Conservation (phyloP, 2,888 invertebrate species). For the Archips crataeganus region DNA sequence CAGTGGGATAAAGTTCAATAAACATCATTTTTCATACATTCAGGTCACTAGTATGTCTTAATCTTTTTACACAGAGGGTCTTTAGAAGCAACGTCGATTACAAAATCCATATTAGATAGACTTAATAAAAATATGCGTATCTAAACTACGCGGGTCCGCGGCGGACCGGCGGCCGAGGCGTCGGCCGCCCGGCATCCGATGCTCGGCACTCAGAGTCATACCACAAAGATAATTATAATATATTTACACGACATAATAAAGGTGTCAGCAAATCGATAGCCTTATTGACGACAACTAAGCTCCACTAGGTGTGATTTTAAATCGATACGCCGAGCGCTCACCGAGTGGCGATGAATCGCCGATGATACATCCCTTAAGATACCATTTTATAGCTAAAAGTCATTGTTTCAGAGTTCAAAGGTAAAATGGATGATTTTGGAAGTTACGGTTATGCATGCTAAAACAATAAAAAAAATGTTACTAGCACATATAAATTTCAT, state of each 20-base stretch:
- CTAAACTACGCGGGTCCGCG: slow-evolving; percentile 71
- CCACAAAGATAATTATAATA: slow-evolving; percentile 81
- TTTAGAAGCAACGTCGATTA: slow-evolving; percentile 85
- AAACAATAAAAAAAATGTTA: slow-evolving; percentile 44
- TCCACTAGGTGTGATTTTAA: slow-evolving; percentile 84
- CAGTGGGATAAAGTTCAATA: slow-evolving; percentile 79
- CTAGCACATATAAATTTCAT: slow-evolving; percentile 39
- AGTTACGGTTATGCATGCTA: slow-evolving; percentile 47
- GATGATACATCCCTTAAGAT: slow-evolving; percentile 72
- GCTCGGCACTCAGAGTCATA: slow-evolving; percentile 74
- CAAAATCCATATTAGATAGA: slow-evolving; percentile 84
- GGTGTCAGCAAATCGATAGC: slow-evolving; percentile 83
- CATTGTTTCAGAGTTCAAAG: slow-evolving; percentile 35
- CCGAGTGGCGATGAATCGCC: slow-evolving; percentile 55
- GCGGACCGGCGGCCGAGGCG: slow-evolving; percentile 48
- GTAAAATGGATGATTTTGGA: slow-evolving; percentile 35
- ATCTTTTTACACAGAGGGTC: slow-evolving; percentile 84
- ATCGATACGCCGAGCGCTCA: slow-evolving; percentile 71
- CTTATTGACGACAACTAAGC: slow-evolving; percentile 82
- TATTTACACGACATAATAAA: slow-evolving; percentile 84
- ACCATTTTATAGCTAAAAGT: slow-evolving; percentile 75
- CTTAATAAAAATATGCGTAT: slow-evolving; percentile 85
- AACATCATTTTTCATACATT: slow-evolving; percentile 80
- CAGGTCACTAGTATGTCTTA: slow-evolving; percentile 86
- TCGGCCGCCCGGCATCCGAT: slow-evolving; percentile 48